Evolutionary conservation across 2,797 vertebrate genomes (phyloP), one percentile per base, ranked within the genome.

Genomic region (Scarus forsteni): DNA sequence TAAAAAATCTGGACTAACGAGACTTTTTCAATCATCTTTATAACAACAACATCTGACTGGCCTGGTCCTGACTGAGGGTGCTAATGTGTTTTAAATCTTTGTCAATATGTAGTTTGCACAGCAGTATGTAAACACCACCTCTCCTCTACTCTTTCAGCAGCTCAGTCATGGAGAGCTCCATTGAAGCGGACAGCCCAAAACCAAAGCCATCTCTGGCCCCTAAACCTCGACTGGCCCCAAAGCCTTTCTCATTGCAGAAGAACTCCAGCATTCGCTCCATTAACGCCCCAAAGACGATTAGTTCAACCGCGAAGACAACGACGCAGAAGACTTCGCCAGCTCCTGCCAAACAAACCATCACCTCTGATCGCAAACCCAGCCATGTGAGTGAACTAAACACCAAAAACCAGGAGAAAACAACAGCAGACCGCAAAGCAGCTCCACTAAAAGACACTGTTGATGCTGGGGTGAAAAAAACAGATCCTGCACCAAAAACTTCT

Each of bases 201-300:
- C 57, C 77, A 64, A 93, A 89, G 54, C 89, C 95, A 5, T 6
- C 58, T 0, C 42, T 90, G 13, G 73, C 72, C 2, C 80, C 93
- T 0, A 95, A 95, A 80, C 95, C 96, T 0, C 89, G 86, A 0
- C 89, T 97, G 0, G 67, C 95, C 62, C 95, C 97, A 3, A 97
- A 95, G 44, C 96, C 97, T 10, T 98, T 97, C 81, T 93, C 91
- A 27, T 89, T 93, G 43, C 95, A 96, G 54, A 94, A 87, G 40
- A 85, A 87, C 11, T 59, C 75, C 0, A 74, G 79, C 51, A 92
- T 94, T 19, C 78, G 92, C 0, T 87, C 95, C 2, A 66, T 91
- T 27, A 10, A 80, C 0, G 83, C 93, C 9, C 80, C 92, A 15
- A 87, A 88, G 75, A 65, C 85, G 0, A 0, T 7, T 10, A 0